Percentiles rank a stretch among this genome's conserved stretches.
These are phyloP conservation scores for Pomatostomus ruficeps DNA, from an alignment of 2,113 vertebrate genomes.

Conservation along the genomic window DNA sequence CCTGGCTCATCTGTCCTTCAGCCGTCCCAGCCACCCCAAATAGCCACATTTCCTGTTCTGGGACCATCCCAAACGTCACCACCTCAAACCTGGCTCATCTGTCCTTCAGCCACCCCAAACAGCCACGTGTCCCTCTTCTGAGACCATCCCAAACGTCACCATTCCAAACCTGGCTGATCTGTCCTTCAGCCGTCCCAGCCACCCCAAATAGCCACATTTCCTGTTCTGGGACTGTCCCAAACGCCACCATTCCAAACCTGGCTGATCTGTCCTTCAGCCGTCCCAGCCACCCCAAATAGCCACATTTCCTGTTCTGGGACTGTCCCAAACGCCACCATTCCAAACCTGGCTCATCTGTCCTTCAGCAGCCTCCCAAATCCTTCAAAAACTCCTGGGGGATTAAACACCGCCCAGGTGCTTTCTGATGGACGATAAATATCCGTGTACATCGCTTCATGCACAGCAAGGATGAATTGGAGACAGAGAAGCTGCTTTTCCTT, in stretches of 20 bases:
- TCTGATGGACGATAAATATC: background rate
- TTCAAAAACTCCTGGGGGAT: background rate
- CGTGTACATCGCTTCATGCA: background rate
- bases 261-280: background rate
- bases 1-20: background rate
- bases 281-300: background rate
- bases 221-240: no score
- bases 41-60: rapidly evolving
- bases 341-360: background rate
- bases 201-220: no score
- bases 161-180: no score
- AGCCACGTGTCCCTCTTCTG: no score
- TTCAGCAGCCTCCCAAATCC: background rate
- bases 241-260: background rate
- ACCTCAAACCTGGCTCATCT: no score
- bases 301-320: rapidly evolving
- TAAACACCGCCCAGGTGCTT: background rate
- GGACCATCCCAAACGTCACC: background rate
- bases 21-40: background rate
- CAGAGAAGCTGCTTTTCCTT: background rate
- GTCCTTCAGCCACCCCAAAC: no score
- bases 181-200: no score
- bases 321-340: background rate
- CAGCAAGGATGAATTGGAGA: background rate
- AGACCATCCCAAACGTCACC: no score